Conservation (phyloP, 2,888 invertebrate species). For the Philereme vetulata region DNA sequence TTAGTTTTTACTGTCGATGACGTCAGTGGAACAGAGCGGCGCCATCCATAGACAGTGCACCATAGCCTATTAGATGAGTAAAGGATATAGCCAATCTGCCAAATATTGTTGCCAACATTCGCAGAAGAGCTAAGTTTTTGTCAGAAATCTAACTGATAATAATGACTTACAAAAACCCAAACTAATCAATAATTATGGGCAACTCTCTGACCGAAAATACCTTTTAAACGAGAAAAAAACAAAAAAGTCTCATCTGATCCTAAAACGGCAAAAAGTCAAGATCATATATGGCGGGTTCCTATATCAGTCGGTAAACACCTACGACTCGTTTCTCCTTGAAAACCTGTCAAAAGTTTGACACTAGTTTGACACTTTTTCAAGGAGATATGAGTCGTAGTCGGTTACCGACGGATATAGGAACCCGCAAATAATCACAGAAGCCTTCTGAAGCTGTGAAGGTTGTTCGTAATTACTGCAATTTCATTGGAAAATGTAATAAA, state of each 20-base stretch:
- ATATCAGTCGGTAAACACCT: no score
- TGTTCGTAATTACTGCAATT: conserved; percentile 47
- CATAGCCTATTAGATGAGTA: not conserved
- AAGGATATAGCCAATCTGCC: not conserved
- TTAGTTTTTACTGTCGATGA: conserved; percentile 30
- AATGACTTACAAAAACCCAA: conserved; percentile 9
- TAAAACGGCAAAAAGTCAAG: conserved; percentile 39
- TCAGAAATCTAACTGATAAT: not conserved
- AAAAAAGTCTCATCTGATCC: conserved; percentile 21
- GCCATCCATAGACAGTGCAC: conserved; percentile 19
- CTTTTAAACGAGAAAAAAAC: conserved; percentile 4
- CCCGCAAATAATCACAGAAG: conserved; percentile 45
- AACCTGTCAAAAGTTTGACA: no score
- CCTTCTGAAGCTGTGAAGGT: conserved; percentile 50
- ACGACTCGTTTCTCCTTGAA: no score
- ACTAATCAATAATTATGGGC: conserved; percentile 8
- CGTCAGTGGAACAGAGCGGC: conserved; percentile 15
- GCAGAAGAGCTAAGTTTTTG: not conserved
- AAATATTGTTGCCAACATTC: not conserved
- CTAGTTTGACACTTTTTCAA: no score
- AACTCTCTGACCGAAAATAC: not conserved
- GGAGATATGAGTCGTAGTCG: no score
- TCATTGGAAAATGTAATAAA: conserved; percentile 54
- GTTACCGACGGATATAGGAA: no score
- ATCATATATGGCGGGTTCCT: no score